Percentiles rank a stretch among this genome's conserved stretches.
Evolutionary conservation across 2,113 vertebrate genomes (phyloP).

Genomic region (Bucco capensis): DNA sequence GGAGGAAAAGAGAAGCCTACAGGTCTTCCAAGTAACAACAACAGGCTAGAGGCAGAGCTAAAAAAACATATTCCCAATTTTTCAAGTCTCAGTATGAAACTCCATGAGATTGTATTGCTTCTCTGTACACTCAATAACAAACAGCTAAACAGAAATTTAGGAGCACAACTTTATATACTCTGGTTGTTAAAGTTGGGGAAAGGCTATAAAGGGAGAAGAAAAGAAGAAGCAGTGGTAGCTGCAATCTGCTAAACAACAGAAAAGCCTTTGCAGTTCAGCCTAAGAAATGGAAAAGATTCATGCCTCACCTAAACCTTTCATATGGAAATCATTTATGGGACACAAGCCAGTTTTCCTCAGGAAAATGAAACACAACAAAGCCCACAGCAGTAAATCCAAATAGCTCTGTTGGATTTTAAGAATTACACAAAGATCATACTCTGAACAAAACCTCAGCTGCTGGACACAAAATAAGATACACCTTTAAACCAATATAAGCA

Average conservation of each 20-base stretch:
- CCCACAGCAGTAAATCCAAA: not conserved
- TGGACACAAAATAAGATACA: not conserved
- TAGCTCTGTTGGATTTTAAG: not conserved
- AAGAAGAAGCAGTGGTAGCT: not conserved
- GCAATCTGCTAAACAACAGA: not conserved
- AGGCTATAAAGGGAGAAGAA: not conserved
- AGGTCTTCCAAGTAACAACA: not conserved
- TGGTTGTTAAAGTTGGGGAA: not conserved
- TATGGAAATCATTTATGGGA: not conserved
- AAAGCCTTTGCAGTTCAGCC: not conserved
- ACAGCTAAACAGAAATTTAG: not conserved
- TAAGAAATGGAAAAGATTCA: not conserved
- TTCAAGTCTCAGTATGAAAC: not conserved
- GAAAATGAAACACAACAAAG: constrained; percentile 1
- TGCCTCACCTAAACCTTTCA: not conserved
- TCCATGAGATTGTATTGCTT: not conserved
- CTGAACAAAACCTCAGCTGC: not conserved
- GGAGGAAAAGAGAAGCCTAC: not conserved
- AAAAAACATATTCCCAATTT: not conserved
- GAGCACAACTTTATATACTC: not conserved
- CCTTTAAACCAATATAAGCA: not conserved
- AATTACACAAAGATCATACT: not conserved
- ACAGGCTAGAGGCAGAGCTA: not conserved
- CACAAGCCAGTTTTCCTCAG: not conserved
- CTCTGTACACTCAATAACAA: not conserved